Percentiles rank a stretch among this genome's conserved stretches.
phyloP scores from a whole-genome alignment of 1,140 invertebrate genomes.

The Drosophila orena region DNA sequence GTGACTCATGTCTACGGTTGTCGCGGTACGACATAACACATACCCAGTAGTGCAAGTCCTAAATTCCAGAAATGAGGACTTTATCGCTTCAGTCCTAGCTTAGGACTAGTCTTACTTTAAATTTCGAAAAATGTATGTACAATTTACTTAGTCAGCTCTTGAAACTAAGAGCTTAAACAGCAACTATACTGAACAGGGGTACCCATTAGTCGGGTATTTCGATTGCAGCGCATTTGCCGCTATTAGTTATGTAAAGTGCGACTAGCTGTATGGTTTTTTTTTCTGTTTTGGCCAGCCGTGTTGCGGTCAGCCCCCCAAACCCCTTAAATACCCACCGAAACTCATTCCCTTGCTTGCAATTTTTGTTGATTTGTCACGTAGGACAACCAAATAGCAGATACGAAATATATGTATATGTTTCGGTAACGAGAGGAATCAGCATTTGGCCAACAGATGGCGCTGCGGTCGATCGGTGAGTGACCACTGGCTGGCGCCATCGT shows the following conservation, averaged over 20 bases:
- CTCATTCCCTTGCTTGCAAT: conserved; percentile 12
- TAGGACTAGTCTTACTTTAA: too few species aligned
- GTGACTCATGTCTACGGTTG: neutral
- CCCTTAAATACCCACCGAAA: neutral
- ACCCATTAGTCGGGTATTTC: neutral
- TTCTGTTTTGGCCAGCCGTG: conserved; percentile 15
- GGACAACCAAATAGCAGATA: conserved; percentile 22
- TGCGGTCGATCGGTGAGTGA: conserved; percentile 37
- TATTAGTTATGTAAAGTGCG: conserved; percentile 79
- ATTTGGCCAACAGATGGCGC: conserved; percentile 57
- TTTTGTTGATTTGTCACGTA: conserved; percentile 78
- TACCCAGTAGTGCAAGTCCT: conserved; percentile 11
- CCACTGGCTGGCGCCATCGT: conserved; percentile 59
- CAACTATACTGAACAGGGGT: neutral
- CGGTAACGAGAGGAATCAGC: conserved; percentile 52
- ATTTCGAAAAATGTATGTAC: too few species aligned
- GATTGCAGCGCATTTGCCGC: neutral
- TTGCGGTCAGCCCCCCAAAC: conserved; percentile 19
- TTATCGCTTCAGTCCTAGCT: too few species aligned
- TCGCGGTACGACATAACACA: too few species aligned
- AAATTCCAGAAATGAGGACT: neutral
- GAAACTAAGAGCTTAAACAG: too few species aligned
- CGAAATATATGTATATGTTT: conserved; percentile 54
- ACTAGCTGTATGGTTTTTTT: conserved; percentile 40
- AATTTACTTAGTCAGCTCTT: too few species aligned